Evolutionary conservation across 2,113 vertebrate genomes (phyloP).

Genomic region (Sphyrna mokarran): DNA sequence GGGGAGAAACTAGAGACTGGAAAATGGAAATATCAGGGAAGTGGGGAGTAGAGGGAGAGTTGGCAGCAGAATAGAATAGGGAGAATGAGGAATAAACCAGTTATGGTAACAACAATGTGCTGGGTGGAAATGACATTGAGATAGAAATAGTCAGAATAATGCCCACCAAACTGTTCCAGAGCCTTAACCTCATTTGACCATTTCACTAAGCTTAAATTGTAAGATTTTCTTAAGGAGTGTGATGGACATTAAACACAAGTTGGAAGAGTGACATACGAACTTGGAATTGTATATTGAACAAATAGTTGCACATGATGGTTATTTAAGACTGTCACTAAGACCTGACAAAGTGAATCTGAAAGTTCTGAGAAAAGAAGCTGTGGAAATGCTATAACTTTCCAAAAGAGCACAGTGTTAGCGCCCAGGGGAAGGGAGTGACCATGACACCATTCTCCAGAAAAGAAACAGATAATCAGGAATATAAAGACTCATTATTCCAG

Average conservation of each 20-base stretch:
- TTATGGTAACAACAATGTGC: neutral
- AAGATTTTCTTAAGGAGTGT: neutral
- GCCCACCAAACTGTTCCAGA: neutral
- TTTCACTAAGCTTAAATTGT: neutral
- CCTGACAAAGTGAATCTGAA: neutral
- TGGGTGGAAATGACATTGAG: neutral
- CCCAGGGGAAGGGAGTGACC: neutral
- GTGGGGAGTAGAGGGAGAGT: neutral
- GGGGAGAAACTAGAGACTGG: neutral
- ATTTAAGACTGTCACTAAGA: neutral
- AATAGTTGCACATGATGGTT: neutral
- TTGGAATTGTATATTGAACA: neutral
- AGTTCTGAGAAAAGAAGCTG: neutral
- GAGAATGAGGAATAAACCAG: neutral
- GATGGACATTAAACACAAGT: neutral
- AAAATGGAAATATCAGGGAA: neutral
- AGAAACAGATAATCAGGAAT: neutral
- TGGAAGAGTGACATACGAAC: neutral
- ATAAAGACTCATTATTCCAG: neutral
- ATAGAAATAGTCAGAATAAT: neutral
- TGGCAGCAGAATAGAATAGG: too few species aligned
- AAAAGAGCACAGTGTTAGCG: neutral
- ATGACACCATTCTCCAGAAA: neutral
- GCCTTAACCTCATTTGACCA: neutral
- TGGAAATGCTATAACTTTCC: neutral